Base-by-base conservation (phyloP, 2,888 invertebrate genomes). In the Leucoma salicis region DNA sequence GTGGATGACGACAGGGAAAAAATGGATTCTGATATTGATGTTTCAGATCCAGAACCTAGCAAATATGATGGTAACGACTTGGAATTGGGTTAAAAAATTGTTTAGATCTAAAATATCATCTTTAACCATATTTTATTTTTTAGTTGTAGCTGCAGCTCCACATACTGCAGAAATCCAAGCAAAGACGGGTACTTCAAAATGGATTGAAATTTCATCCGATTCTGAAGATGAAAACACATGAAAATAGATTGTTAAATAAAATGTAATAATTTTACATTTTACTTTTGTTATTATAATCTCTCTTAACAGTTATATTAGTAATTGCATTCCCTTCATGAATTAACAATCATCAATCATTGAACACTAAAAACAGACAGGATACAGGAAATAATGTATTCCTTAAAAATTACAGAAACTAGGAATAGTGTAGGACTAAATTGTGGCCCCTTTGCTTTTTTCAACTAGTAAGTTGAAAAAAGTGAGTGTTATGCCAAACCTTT, bases 161-260 rank as follows among this genome's bases (percentile, higher is more conserved):
- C 74, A 79, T 42, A 84, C 84, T 35, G 88, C 82, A 35, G 87
- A 87, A 69, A 67, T 82, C 12, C 67, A 77, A 34, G 57, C 66
- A 3, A 82, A 81, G 50, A 70, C 77, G 49, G 77, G 73, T 33
- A 62, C 70, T 21, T 80, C 86, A 35, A 62, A 72, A 42, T 89
- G 89, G 89, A 83, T 89, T 62, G 89, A 89, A 63, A 73, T 89
- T 53, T 88, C 89, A 49, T 89, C 89, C 45, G 89, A 82, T 43
- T 89, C 89, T 2, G 88, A 72, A 51, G 71, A 78, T 74, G 42
- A 62, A 58, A 78, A 61, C 65, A 52, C 37, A 44, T 32, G 16
- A 66, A 44, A 64, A 51, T 63, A 40, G 68, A 28, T 66, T 68
- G 58, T 76, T 66, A 71, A 73, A 77, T 80, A 79, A 78, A 80